phyloP scores from a whole-genome alignment of 2,113 vertebrate genomes.

The Anhinga anhinga region DNA sequence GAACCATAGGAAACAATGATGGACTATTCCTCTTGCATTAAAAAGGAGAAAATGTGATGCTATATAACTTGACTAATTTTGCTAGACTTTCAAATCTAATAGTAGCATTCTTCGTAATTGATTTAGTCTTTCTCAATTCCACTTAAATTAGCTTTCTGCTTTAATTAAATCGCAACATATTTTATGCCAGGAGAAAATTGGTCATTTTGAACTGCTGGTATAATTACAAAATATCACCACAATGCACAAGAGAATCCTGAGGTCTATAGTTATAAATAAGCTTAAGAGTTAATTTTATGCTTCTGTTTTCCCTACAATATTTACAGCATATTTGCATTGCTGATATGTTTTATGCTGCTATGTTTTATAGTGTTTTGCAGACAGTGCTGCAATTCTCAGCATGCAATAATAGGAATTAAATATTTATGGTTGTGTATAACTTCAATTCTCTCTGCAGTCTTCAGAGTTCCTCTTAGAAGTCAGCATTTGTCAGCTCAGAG shows the following conservation, averaged over 20 bases:
- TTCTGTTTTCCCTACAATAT: slow-evolving; percentile 17
- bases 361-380: slow-evolving; percentile 33
- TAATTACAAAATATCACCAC: not conserved
- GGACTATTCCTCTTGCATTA: not conserved
- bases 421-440: slow-evolving; percentile 38
- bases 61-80: not conserved
- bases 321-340: slow-evolving; percentile 25
- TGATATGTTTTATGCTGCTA: not conserved
- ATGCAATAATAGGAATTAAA: slow-evolving; percentile 36
- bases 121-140: slow-evolving; percentile 23
- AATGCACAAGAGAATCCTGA: not conserved
- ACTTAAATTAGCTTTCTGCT: slow-evolving; percentile 35
- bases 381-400: slow-evolving; percentile 14
- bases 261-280: not conserved
- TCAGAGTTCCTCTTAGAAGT: not conserved
- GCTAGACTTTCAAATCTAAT: slow-evolving; percentile 13
- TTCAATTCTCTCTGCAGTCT: slow-evolving; percentile 4
- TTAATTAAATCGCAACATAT: slow-evolving; percentile 49
- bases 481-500: not conserved
- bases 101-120: slow-evolving; percentile 29
- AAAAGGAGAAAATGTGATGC: not conserved
- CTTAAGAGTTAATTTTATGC: slow-evolving; percentile 12
- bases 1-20: not conserved
- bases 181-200: slow-evolving; percentile 28
- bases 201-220: slow-evolving; percentile 23